Percentiles rank a stretch among this genome's conserved stretches.
These are phyloP conservation scores for Cryptocephalus primarius DNA, from an alignment of 2,888 invertebrate species.

Conservation along the genomic window DNA sequence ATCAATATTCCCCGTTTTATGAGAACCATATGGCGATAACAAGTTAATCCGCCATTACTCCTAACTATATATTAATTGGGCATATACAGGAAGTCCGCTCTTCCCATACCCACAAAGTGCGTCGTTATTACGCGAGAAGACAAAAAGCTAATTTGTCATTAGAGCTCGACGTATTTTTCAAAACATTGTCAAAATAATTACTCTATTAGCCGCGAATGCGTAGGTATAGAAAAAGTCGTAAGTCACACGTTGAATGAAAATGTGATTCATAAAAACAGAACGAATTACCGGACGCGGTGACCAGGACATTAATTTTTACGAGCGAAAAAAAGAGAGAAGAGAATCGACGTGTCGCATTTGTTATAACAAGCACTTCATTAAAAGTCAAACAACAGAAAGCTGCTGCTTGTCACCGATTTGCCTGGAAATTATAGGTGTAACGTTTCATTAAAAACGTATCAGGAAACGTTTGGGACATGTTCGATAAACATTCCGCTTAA, in stretches of 20 bases:
- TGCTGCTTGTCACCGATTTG: neutral
- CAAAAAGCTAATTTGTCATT: slow-evolving; percentile 6
- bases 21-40: neutral
- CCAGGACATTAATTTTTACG: too few species aligned
- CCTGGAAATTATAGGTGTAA: neutral
- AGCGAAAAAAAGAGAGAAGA: neutral
- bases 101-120: slow-evolving; percentile 1
- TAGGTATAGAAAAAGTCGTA: neutral
- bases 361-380: neutral
- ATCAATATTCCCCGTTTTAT: neutral
- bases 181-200: slow-evolving; percentile 2
- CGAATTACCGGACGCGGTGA: slow-evolving; percentile 1
- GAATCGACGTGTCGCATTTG: neutral
- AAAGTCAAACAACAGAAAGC: too few species aligned
- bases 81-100: slow-evolving; percentile 6
- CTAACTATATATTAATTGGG: slow-evolving; percentile 8
- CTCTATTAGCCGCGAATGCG: slow-evolving; percentile 1
- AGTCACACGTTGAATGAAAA: neutral
- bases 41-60: slow-evolving; percentile 4
- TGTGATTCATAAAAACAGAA: neutral
- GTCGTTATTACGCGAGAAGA: slow-evolving; percentile 1
- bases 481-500: slow-evolving; percentile 4
- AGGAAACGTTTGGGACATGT: slow-evolving; percentile 16
- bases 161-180: neutral
- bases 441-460: slow-evolving; percentile 22